phyloP scores from a whole-genome alignment of 1,140 invertebrate genomes.

The Eciton burchellii region DNA sequence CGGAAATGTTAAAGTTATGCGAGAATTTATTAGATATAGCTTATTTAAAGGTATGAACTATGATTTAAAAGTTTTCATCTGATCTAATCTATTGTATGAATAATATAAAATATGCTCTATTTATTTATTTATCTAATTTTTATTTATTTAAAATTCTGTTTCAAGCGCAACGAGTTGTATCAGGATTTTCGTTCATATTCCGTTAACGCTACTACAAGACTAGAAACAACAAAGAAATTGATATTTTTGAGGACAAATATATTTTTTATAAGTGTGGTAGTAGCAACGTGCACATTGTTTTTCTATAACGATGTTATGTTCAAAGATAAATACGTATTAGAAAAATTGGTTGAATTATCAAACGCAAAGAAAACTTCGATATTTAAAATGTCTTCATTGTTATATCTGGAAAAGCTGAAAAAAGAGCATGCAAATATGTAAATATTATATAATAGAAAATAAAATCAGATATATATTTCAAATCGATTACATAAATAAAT shows the following conservation, averaged over 20 bases:
- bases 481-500: too few species aligned
- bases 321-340: too few species aligned
- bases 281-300: slow-evolving; percentile 64
- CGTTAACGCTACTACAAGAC: neutral
- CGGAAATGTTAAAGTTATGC: slow-evolving; percentile 62
- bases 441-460: slow-evolving; percentile 15
- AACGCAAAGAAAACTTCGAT: slow-evolving; percentile 1
- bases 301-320: too few species aligned
- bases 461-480: neutral
- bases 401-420: slow-evolving; percentile 64
- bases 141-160: slow-evolving; percentile 3
- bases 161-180: slow-evolving; percentile 62
- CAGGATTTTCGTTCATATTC: slow-evolving; percentile 23
- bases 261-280: slow-evolving; percentile 55
- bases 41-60: slow-evolving; percentile 74
- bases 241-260: slow-evolving; percentile 56
- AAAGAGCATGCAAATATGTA: too few species aligned
- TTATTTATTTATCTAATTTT: too few species aligned
- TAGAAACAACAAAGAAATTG: slow-evolving; percentile 9
- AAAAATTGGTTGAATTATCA: slow-evolving; percentile 62
- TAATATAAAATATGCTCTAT: too few species aligned
- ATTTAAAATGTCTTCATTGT: too few species aligned
- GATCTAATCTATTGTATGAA: too few species aligned
- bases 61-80: too few species aligned
- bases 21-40: slow-evolving; percentile 74